Conservation (phyloP, 1,140 invertebrate species). For the Theocolax elegans region DNA sequence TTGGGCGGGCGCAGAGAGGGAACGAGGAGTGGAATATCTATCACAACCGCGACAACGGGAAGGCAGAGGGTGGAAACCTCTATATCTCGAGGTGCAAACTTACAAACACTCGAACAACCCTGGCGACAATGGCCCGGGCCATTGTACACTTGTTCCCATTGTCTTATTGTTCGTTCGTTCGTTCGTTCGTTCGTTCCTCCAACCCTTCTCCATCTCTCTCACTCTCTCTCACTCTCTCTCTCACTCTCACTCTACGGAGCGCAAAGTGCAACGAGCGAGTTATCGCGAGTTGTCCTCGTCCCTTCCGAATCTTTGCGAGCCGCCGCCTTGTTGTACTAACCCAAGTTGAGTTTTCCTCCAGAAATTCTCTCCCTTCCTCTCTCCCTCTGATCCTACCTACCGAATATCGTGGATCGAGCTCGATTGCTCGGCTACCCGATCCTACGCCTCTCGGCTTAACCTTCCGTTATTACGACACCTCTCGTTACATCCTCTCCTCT, state of each 20-base stretch:
- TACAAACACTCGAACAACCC: constrained; percentile 34
- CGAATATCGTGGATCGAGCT: no score
- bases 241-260: constrained; percentile 24
- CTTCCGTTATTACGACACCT: no score
- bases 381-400: no score
- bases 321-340: constrained; percentile 22
- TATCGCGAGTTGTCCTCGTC: constrained; percentile 15
- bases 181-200: no score
- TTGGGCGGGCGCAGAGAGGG: background rate
- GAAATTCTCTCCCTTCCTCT: no score
- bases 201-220: constrained; percentile 1
- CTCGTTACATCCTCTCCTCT: background rate
- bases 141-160: constrained; percentile 54
- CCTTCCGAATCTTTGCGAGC: background rate
- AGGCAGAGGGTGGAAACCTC: background rate
- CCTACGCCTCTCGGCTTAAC: no score
- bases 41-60: constrained; percentile 17
- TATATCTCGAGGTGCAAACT: constrained; percentile 18
- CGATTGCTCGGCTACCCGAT: no score
- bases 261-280: constrained; percentile 27
- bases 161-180: constrained; percentile 54
- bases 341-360: no score
- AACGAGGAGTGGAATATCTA: constrained; percentile 30
- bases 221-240: constrained; percentile 2
- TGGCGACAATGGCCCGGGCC: constrained; percentile 33